Percentiles rank a stretch among this genome's conserved stretches.
Conservation (phyloP, 2,797 vertebrate species). For the Rhabdophis nuchalis region DNA sequence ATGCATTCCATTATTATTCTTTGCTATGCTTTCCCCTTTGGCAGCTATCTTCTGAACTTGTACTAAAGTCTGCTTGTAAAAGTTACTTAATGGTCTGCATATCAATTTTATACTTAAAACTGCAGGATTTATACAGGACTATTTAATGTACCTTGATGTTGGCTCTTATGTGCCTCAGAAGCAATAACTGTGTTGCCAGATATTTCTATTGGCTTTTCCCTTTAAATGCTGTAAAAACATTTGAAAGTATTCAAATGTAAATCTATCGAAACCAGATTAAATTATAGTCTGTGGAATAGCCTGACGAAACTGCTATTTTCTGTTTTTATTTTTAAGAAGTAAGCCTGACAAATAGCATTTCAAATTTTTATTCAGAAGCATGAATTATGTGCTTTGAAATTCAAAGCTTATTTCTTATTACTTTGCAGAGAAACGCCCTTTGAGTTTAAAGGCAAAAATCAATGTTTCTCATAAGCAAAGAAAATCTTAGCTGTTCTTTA, state of each 20-base stretch:
- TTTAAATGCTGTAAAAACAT: constrained; percentile 53
- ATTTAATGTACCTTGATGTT: constrained; percentile 59
- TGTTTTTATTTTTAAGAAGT: constrained; percentile 45
- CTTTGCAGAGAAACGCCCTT: constrained; percentile 24
- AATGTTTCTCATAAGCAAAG: not conserved
- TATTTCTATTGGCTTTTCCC: constrained; percentile 74
- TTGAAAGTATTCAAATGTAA: constrained; percentile 55
- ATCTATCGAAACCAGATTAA: constrained; percentile 66
- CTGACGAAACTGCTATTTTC: constrained; percentile 47
- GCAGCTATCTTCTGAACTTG: constrained; percentile 44
- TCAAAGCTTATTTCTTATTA: not conserved
- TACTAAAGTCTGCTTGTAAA: constrained; percentile 47
- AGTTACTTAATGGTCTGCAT: constrained; percentile 57
- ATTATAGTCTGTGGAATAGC: constrained; percentile 29
- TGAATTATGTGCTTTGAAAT: not conserved
- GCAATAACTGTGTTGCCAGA: constrained; percentile 62
- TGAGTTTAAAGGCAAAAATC: constrained; percentile 15
- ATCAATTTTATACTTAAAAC: constrained; percentile 62
- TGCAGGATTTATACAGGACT: constrained; percentile 44
- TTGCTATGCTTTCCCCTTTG: constrained; percentile 22
- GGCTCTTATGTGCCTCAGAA: constrained; percentile 61
- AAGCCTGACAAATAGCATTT: not conserved
- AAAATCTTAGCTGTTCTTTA: not conserved
- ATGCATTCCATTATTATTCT: not conserved
- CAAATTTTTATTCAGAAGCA: not conserved